These are phyloP conservation scores for Pitangus sulphuratus DNA, from an alignment of 2,797 vertebrate genomes.

Conservation along the genomic window DNA sequence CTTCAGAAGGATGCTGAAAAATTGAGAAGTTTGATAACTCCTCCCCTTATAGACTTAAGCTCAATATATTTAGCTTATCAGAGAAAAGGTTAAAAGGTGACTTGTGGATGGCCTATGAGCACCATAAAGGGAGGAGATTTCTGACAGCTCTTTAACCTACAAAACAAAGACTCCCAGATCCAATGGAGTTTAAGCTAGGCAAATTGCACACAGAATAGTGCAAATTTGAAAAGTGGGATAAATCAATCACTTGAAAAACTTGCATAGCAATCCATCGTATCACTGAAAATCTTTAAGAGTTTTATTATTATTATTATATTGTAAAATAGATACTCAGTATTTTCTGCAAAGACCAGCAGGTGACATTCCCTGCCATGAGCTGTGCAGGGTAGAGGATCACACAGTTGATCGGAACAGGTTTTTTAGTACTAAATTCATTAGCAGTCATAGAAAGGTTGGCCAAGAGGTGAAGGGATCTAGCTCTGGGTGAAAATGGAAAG, in stretches of 20 bases:
- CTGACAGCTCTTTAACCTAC: neutral
- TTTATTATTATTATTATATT: neutral
- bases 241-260: neutral
- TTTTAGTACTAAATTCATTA: neutral
- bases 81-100: neutral
- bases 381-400: neutral
- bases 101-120: neutral
- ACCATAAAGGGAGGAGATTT: neutral
- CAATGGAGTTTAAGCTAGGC: neutral
- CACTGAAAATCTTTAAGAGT: neutral
- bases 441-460: neutral
- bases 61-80: neutral
- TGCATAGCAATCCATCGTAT: rapidly evolving
- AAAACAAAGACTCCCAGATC: neutral
- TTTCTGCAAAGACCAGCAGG: neutral
- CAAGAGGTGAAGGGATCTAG: neutral
- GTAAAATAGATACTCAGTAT: neutral
- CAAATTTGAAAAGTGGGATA: neutral
- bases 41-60: neutral
- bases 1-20: neutral
- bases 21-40: neutral
- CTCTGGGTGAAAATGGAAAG: neutral
- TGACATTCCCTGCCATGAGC: neutral
- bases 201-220: neutral
- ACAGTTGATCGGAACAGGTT: neutral